Evolutionary conservation across 92 coral and sea anemone species (phyloP), one percentile per base, ranked within the genome.

Genomic region (Palythoa caribaeorum): DNA sequence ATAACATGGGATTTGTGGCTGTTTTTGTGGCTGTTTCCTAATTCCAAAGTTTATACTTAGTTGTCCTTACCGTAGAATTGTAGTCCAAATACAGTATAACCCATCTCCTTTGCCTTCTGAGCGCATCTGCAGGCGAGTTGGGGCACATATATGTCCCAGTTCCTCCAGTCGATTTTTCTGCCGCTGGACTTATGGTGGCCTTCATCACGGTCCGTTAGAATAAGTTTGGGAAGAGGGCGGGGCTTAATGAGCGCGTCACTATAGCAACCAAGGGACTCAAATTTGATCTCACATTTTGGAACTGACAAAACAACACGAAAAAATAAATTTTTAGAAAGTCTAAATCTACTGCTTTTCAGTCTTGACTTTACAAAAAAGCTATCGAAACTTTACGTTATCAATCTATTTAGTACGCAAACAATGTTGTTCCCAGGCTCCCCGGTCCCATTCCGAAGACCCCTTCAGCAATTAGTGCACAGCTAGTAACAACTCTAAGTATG

Each of bases 121-220:
- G 88, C 92, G 51, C 92, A 89, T 50, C 81, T 17, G 76, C 92
- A 89, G 38, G 84, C 84, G 28, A 89, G 80, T 39, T 75, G 59
- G 8, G 84, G 84, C 8, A 89, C 52, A 53, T 59, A 89, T 10
- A 20, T 65, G 52, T 62, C 88, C 78, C 71, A 89, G 72, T 83
- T 75, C 44, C 38, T n/a, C 92, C 92, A 89, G 28, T 89, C 92
- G 1, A 89, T 71, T 1, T 20, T 6, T 16, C n/a, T 77, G 3
- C 88, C 88, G 71, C 88, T 85, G 71, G 63, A 73, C 79, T 73
- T 81, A 0, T 11, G 1, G 3, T n/a, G 12, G 2, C 12, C 6
- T 9, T 15, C 13, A 28, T 48, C 85, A 4, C 84, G 81, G 37
- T 87, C 90, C 5, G 48, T 87, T 68, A 77, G 76, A 35, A 87